phyloP scores from a whole-genome alignment of 1,140 invertebrate species.

The Lucilia sericata region DNA sequence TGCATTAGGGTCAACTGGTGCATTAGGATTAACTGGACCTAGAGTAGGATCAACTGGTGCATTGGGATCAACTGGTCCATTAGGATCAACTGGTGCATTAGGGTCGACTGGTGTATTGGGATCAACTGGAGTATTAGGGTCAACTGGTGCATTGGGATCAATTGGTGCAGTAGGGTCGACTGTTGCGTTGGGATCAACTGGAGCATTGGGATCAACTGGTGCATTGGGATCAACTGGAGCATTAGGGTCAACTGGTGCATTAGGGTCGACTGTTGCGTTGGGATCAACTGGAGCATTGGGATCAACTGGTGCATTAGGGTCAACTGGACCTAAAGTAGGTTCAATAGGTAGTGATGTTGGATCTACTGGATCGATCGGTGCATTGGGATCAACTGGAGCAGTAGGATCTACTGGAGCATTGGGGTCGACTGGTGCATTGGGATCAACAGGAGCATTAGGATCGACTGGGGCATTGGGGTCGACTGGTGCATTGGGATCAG shows the following conservation, averaged over 20 bases:
- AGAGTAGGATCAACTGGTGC: conserved; percentile 11
- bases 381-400: background rate
- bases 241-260: conserved; percentile 41
- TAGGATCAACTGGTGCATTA: conserved; percentile 23
- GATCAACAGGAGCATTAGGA: conserved; percentile 16
- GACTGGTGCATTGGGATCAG: conserved; percentile 37
- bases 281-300: conserved; percentile 40
- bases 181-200: conserved; percentile 47
- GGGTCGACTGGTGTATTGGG: conserved; percentile 45
- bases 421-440: background rate
- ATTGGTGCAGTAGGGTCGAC: conserved; percentile 47
- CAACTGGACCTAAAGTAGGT: background rate
- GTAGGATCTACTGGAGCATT: conserved; percentile 35
- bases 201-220: conserved; percentile 4
- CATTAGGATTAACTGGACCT: conserved; percentile 31
- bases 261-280: conserved; percentile 43
- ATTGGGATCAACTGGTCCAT: background rate
- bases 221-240: conserved; percentile 39
- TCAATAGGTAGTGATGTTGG: conserved; percentile 38
- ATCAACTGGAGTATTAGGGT: conserved; percentile 45
- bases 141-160: conserved; percentile 37
- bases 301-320: conserved; percentile 45
- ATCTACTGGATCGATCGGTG: conserved; percentile 37
- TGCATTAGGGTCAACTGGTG: conserved; percentile 38
- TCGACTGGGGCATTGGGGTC: background rate